A percentile compares a stretch with the other conserved stretches of the same genome.
phyloP scores from a whole-genome alignment of 2,113 vertebrate species.

The Dolichotis patagonum region DNA sequence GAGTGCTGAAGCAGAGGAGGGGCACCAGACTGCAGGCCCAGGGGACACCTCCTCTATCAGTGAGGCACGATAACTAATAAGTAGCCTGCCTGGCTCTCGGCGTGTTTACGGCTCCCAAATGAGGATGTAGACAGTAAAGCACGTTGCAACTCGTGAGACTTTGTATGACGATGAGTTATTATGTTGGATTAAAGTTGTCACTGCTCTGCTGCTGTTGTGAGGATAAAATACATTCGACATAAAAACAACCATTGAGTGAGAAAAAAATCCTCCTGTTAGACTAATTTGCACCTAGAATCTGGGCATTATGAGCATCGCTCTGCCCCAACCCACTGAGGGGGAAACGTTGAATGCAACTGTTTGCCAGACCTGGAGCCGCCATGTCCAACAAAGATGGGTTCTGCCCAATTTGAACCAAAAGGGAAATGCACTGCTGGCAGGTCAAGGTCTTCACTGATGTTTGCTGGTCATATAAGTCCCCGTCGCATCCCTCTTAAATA shows the following conservation, averaged over 20 bases:
- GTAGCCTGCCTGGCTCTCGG: not conserved
- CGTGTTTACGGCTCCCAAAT: not conserved
- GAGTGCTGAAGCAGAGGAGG: not conserved
- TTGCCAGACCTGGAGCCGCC: not conserved
- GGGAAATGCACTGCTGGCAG: too few relatives aligned
- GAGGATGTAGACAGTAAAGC: conserved; percentile 12
- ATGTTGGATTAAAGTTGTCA: conserved; percentile 55
- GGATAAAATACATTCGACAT: conserved; percentile 56
- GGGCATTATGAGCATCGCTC: not conserved
- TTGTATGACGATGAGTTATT: conserved; percentile 28
- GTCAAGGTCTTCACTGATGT: not conserved
- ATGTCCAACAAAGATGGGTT: not conserved
- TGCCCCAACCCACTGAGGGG: not conserved
- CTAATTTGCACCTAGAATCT: conserved; percentile 6
- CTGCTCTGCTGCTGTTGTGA: conserved; percentile 26
- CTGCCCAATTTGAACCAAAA: not conserved
- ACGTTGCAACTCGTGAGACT: not conserved
- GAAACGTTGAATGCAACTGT: rapidly evolving
- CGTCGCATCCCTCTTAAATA: not conserved
- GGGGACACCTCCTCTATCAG: rapidly evolving
- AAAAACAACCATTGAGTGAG: conserved; percentile 22
- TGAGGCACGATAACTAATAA: not conserved
- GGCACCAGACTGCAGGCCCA: not conserved
- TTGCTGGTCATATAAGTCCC: not conserved
- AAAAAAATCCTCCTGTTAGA: conserved; percentile 17